These are phyloP conservation scores for Drosophila subsilvestris DNA, from an alignment of 2,888 invertebrate species.

Conservation along the genomic window DNA sequence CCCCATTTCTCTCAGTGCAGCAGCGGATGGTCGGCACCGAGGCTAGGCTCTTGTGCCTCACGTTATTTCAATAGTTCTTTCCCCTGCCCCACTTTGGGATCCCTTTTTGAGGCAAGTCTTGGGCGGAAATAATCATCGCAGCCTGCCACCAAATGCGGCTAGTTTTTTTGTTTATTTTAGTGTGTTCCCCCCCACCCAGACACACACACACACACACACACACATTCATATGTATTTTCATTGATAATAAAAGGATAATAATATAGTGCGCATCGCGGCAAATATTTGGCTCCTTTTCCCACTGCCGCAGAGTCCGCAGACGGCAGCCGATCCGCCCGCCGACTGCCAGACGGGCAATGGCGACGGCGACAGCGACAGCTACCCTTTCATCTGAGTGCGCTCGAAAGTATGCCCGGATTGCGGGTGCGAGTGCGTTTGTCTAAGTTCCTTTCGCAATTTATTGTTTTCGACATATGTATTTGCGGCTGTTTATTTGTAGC, in stretches of 20 bases:
- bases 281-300: constrained; percentile 59
- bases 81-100: not conserved
- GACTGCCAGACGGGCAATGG: constrained; percentile 12
- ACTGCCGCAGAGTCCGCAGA: constrained; percentile 23
- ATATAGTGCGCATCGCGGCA: constrained; percentile 73
- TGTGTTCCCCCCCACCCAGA: constrained; percentile 26
- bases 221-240: constrained; percentile 60
- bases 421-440: constrained; percentile 8
- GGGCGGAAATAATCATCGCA: constrained; percentile 68
- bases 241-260: constrained; percentile 79
- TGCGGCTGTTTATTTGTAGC: constrained; percentile 69
- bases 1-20: not conserved
- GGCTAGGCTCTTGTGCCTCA: not conserved
- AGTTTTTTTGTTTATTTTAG: constrained; percentile 65
- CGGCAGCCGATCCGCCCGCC: not conserved
- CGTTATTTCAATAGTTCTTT: not conserved
- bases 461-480: constrained; percentile 76
- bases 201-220: not conserved
- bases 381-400: constrained; percentile 64
- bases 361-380: too few species aligned
- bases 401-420: constrained; percentile 50
- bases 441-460: constrained; percentile 60
- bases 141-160: constrained; percentile 50
- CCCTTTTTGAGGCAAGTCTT: constrained; percentile 42
- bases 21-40: not conserved